These are phyloP conservation scores for Antechinus stuartii DNA, from an alignment of 2,113 vertebrate species.

Conservation along the genomic window DNA sequence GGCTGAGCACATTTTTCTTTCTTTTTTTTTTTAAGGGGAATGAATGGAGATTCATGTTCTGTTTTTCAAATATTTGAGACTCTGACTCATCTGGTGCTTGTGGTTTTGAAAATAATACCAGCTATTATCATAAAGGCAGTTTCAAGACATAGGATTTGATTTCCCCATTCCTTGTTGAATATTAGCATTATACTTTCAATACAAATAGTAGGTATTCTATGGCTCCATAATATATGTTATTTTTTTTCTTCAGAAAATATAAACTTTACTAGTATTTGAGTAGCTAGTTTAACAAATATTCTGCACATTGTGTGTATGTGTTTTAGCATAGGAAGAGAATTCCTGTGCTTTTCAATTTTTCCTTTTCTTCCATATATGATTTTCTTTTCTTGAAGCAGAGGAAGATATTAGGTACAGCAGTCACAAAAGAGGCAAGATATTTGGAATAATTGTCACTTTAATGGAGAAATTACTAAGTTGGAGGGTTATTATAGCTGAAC, in stretches of 20 bases:
- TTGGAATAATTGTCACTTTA: background rate
- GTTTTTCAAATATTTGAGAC: conserved; percentile 29
- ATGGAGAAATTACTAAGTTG: background rate
- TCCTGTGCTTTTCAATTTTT: conserved; percentile 18
- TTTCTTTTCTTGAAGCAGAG: background rate
- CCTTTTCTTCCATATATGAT: conserved; percentile 21
- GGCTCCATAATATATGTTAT: conserved; percentile 10
- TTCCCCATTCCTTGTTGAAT: conserved; percentile 3
- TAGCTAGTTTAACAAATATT: background rate
- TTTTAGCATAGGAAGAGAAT: background rate
- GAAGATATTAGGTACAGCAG: background rate
- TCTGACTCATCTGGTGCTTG: conserved; percentile 6
- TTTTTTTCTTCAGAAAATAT: conserved; percentile 20
- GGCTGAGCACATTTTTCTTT: conserved; percentile 34
- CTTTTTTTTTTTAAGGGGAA: background rate
- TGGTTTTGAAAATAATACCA: background rate
- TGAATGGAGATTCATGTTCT: background rate
- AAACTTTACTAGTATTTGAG: conserved; percentile 26
- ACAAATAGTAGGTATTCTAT: background rate
- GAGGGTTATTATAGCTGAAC: background rate
- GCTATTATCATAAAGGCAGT: conserved; percentile 12
- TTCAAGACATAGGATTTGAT: conserved; percentile 27
- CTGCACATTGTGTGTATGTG: conserved; percentile 4
- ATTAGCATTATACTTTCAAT: background rate
- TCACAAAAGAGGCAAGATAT: background rate